Evolutionary conservation across 2,113 vertebrate species (phyloP), one percentile per base, ranked within the genome.

Genomic region (Centropus bengalensis): DNA sequence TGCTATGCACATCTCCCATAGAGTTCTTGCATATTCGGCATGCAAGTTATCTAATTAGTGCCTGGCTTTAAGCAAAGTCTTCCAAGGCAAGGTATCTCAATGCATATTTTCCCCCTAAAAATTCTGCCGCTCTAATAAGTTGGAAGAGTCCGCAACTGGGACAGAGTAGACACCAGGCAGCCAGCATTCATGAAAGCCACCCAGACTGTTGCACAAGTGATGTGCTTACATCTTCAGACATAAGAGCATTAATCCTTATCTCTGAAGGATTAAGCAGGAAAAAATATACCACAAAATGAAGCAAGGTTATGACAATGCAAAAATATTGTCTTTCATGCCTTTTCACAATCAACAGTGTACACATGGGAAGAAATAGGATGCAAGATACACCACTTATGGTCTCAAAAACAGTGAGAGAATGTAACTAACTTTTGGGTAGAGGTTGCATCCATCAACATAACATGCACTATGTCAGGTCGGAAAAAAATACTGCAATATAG

Each of bases 1-100:
- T n/a, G 16, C 12, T 73, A 22, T 10, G 40, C 8, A 0, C 6
- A 44, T 16, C 49, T 55, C 33, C 36, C 3, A 6, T 2, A 32
- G 1, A 87, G 32, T 84, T 73, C 7, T 60, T 14, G 9, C 3
- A 49, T 0, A 0, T 42, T 81, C 82, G 69, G 22, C 40, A n/a
- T 9, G 3, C 45, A 84, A 67, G 33, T 30, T 38, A 19, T 49
- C 47, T 85, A 71, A 56, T 20, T 14, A 66, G 14, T 33, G 44
- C 3, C 20, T 75, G 9, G 2, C 47, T 82, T 82, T 56, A 91
- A 14, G 69, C 32, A 68, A 62, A 10, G 5, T n/a, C 7, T 69
- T 7, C 49, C 1, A 8, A 88, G 24, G 62, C 8, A 42, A 58
- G 32, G 4, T 6, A 81, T 20, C 15, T 32, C 56, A 62, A 17